Evolutionary conservation across 2,113 vertebrate species (phyloP), one percentile per base, ranked within the genome.

Genomic region (Delphinapterus leucas): DNA sequence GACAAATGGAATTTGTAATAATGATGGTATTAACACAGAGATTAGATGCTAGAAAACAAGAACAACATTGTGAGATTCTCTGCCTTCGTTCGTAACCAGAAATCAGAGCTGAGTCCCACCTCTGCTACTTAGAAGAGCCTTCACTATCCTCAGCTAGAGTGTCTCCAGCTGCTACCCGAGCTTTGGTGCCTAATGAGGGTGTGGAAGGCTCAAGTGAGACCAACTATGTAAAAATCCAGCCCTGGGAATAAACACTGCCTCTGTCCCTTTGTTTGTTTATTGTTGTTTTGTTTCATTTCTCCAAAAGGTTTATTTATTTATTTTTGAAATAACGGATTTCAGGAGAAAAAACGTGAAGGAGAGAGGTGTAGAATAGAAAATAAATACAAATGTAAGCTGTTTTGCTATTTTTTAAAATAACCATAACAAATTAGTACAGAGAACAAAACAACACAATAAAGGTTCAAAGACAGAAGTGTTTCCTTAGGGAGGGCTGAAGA

Each of bases 181-280:
- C 49, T 67, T 9, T 3, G 13, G 8, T 17, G 14, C 36, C n/a
- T 25, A 5, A 0, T 25, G 15, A 8, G 25, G 12, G 5, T 8
- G 15, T 4, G 0, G 23, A 63, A 74, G 61, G 10, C 5, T 44
- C 13, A 21, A 2, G 2, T 6, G 25, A 89, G 41, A 7, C 31
- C 12, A 20, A 8, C 8, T 3, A 3, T 18, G 3, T n/a, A 13
- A 36, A 58, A 20, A 68, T 63, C 60, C 14, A 31, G 80, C 25
- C 36, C 83, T n/a, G 44, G 55, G 33, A 17, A 80, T 9, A 58
- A 80, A 58, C 8, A 4, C 13, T 80, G 77, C 25, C 44, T 38
- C 71, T 3, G 0, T 12, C 21, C 21, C 4, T 41, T 68, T 67
- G 41, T 23, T 38, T 74, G 71, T 44, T 74, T 31, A 76, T 77